Base-by-base conservation (phyloP, 2,113 vertebrate species). In the Dendropsophus ebraccatus region DNA sequence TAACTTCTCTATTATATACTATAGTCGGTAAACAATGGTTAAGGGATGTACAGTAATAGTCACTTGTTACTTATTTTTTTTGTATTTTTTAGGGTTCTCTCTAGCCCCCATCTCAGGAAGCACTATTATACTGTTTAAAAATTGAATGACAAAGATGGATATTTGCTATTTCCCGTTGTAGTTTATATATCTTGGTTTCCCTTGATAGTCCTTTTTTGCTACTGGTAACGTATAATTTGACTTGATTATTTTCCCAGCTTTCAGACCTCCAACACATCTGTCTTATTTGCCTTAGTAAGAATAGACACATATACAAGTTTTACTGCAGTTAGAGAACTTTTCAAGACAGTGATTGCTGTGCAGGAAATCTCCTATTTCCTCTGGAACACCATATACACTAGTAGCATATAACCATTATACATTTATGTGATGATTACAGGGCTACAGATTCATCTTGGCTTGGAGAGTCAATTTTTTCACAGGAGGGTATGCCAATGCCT, bases 231-330 rank as follows among this genome's bases (percentile, higher is more conserved):
- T 45, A 23, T 32, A 45, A 45, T 45, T 73, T n/a, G 4, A 13
- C 9, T 45, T 73, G 35, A 73, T 45, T 41, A n/a, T 45, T 73
- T 73, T 73, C 23, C 69, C 69, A 45, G 69, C 9, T 45, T n/a
- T 73, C 19, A 45, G 37, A 73, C 69, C 69, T 73, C 69, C 37
- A 73, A 13, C 69, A 13, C 35, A 73, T 73, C 69, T 41, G 21
- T n/a, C 23, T 41, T 73, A 73, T 45, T 19, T 21, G 32, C 30
- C 37, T 73, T 73, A 73, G 35, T 73, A 32, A 19, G 23, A 73
- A 21, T 45, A n/a, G 69, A 73, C 35, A 73, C 35, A 23, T 37
- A 70, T 19, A 73, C 23, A 19, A 9, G 21, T 73, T 73, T 73
- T 73, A 73, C 35, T 73, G 69, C 9, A 41, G 35, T 19, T 73